Base-by-base conservation (phyloP, 2,888 invertebrate genomes). In the Drosophila cracens region DNA sequence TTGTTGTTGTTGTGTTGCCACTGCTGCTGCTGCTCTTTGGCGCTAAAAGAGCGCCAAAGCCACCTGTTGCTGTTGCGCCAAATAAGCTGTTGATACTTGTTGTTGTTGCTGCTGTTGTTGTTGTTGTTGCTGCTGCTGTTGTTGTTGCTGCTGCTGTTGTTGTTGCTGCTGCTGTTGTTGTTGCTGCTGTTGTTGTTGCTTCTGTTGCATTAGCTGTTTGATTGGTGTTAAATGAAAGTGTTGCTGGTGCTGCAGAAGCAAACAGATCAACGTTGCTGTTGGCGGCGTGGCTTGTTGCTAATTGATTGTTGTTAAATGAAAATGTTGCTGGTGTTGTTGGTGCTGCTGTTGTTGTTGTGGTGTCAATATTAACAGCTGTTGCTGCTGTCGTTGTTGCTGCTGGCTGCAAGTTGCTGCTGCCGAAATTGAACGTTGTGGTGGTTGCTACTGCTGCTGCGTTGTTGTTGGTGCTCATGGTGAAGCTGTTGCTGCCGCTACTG, bases 391-490 rank as follows among this genome's bases (percentile, higher is more conserved):
- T n/a, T n/a, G 46, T 31, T 53, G 54, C 16, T 48, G 49, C 4
- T 21, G 52, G 25, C 38, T 27, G 38, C 56, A 49, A 49, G 18
- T 38, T 75, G 75, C 21, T 57, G 57, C 21, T 34, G 53, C 70
- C 74, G 64, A 77, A 79, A 34, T 38, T 6, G 63, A 76, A 68
- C 51, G 33, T 21, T 56, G 77, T 11, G 57, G 57, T 29, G 51
- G 40, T 21, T 21, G 49, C 10, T 40, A 21, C 27, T 49, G 70
- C 10, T 13, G 66, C 11, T 54, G 54, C 31, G 51, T 18, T 27
- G 36, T 40, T 27, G 38, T 33, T 74, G 75, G 16, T 57, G 57
- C 21, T 31, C 46, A 33, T 21, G 33, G 62, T 8, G 53, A 46
- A 46, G 57, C 29, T 62, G 49, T 18, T 21, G 43, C 18, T 40